phyloP scores from a whole-genome alignment of 2,797 vertebrate genomes.

The Pteronotus mesoamericanus region DNA sequence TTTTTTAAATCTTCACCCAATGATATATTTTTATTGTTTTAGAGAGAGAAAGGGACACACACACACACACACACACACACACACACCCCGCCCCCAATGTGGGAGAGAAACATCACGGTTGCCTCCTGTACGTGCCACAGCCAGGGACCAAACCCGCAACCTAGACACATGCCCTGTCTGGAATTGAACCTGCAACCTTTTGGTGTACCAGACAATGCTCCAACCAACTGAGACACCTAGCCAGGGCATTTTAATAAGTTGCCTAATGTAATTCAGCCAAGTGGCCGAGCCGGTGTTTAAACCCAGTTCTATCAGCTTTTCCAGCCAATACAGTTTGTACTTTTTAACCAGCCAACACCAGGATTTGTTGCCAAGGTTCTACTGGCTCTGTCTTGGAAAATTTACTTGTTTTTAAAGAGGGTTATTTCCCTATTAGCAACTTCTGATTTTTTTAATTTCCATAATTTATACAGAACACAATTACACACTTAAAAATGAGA shows the following conservation, averaged over 20 bases:
- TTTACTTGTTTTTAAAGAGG: slow-evolving; percentile 29
- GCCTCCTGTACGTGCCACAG: too few species aligned
- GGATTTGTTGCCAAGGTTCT: slow-evolving; percentile 26
- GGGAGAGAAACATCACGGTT: background rate
- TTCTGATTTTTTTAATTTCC: slow-evolving; percentile 47
- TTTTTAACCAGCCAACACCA: background rate
- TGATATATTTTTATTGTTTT: background rate
- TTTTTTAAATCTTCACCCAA: background rate
- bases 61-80: too few species aligned
- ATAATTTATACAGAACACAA: slow-evolving; percentile 50
- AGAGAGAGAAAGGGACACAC: background rate
- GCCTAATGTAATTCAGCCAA: background rate
- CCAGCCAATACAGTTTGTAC: background rate
- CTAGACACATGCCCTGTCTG: background rate
- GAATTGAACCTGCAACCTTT: background rate
- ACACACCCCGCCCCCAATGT: background rate
- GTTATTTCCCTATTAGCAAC: slow-evolving; percentile 23
- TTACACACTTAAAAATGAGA: slow-evolving; percentile 66
- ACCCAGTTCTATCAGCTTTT: background rate
- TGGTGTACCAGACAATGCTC: background rate
- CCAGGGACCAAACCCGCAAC: background rate
- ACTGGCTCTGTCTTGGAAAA: background rate
- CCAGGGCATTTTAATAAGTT: background rate
- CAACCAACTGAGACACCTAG: background rate
- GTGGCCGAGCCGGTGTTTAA: background rate